These are phyloP conservation scores for Cassiopea andromeda DNA, from an alignment of 30 jellyfish, hydroid and myxozoan species.

Conservation along the genomic window DNA sequence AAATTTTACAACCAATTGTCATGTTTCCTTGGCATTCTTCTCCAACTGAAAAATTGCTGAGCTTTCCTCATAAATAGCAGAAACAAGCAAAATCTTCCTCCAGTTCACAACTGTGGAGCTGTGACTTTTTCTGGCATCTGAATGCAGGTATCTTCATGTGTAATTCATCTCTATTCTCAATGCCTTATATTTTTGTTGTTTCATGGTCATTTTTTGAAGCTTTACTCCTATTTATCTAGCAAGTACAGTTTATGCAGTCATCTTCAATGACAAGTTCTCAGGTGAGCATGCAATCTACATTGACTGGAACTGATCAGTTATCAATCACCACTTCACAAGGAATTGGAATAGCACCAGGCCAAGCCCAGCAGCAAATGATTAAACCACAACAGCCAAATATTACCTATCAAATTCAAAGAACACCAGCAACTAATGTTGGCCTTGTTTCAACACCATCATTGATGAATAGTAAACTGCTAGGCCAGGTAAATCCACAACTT, in stretches of 20 bases:
- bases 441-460: conserved; percentile 38
- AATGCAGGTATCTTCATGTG: too few relatives aligned
- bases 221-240: neutral
- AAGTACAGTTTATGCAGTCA: conserved; percentile 30
- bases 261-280: conserved; percentile 50
- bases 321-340: conserved; percentile 63
- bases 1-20: too few relatives aligned
- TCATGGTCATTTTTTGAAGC: neutral
- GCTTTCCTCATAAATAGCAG: too few relatives aligned
- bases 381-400: conserved; percentile 55
- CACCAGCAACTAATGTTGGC: conserved; percentile 10
- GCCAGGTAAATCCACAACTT: conserved; percentile 37
- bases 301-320: conserved; percentile 41
- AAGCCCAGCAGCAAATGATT: conserved; percentile 47
- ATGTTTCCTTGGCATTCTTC: too few relatives aligned
- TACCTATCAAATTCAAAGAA: conserved; percentile 57
- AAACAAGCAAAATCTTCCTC: too few relatives aligned
- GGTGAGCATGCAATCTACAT: conserved; percentile 39
- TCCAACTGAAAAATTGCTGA: too few relatives aligned
- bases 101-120: too few relatives aligned
- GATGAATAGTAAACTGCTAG: conserved; percentile 24
- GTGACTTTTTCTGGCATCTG: too few relatives aligned
- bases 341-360: conserved; percentile 37
- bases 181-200: neutral
- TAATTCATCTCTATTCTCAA: too few relatives aligned